Percentiles rank a stretch among this genome's conserved stretches.
phyloP scores from a whole-genome alignment of 2,888 invertebrate genomes.

The Rhagonycha lutea region DNA sequence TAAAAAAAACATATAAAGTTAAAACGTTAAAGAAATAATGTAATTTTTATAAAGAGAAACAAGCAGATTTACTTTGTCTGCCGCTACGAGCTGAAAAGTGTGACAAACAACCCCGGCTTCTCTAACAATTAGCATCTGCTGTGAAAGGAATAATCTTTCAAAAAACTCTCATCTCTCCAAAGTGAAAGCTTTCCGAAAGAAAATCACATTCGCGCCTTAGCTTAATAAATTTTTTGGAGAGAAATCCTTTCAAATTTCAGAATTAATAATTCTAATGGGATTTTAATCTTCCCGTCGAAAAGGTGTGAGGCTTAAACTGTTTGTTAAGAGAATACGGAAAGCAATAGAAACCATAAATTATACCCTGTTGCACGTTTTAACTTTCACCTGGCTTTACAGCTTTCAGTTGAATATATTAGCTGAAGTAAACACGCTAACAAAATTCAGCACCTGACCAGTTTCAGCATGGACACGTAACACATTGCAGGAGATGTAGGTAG shows the following conservation, averaged over 20 bases:
- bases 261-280: background rate
- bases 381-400: slow-evolving; percentile 7
- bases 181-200: background rate
- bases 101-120: background rate
- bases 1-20: too few species aligned
- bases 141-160: background rate
- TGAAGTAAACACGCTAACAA: slow-evolving; percentile 8
- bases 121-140: background rate
- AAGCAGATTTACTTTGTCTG: too few species aligned
- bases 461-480: slow-evolving; percentile 14
- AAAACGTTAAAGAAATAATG: too few species aligned
- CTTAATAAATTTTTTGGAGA: background rate
- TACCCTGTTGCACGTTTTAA: slow-evolving; percentile 12
- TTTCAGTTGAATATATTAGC: slow-evolving; percentile 9
- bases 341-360: background rate
- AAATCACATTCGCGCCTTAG: background rate
- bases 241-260: background rate
- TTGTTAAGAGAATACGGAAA: background rate
- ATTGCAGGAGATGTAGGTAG: slow-evolving; percentile 8
- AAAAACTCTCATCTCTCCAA: background rate
- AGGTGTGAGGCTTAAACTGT: background rate
- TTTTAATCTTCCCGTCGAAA: background rate
- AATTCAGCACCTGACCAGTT: slow-evolving; percentile 19
- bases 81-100: too few species aligned
- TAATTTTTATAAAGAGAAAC: too few species aligned